Base-by-base conservation (phyloP, 30 jellyfish, hydroid and myxozoan species). In the Chironex yamaguchii region DNA sequence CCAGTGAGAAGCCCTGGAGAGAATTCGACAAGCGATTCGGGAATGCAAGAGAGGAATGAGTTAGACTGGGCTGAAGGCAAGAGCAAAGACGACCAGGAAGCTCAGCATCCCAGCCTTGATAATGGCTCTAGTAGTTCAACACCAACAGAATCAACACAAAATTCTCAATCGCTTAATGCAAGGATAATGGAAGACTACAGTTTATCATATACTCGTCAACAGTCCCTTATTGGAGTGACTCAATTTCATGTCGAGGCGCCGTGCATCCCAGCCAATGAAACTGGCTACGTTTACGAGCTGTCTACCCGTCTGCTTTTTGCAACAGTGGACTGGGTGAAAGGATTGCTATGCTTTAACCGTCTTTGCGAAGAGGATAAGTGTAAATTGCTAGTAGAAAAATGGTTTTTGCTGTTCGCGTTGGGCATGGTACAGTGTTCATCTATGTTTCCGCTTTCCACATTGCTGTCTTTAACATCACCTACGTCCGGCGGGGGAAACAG, bases 371-470 rank as follows among this genome's bases (percentile, higher is more conserved):
- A 81, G n/a, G 99, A 94, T 74, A 83, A 82, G 42, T 29, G 78
- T 22, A 91, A 86, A 25, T 82, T 94, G 64, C 81, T 94, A 52
- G 65, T 89, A 0, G 95, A 94, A 24, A 94, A 94, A 63, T 94
- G 99, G 99, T 82, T 79, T 49, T 76, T 89, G 21, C 95, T 94
- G 25, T 94, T 94, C 48, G 96, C 96, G 24, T 83, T 94, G 62
- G 97, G 99, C 66, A 69, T 94, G 82, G 91, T 95, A 2, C 99
- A 94, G 50, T 94, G 95, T 84, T 81, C 96, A 1, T 67, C 86
- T 32, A 94, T 94, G 99, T 89, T 94, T 77, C 99, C 99, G n/a
- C 90, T 94, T 69, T 94, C 97, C 20, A 94, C 99, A 9, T 49
- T 94, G 87, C 80, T 94, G 53, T 72, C 96, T 9, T 76, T 94